Evolutionary conservation across 2,113 vertebrate species (phyloP), one percentile per base, ranked within the genome.

Genomic region (Scomber scombrus): DNA sequence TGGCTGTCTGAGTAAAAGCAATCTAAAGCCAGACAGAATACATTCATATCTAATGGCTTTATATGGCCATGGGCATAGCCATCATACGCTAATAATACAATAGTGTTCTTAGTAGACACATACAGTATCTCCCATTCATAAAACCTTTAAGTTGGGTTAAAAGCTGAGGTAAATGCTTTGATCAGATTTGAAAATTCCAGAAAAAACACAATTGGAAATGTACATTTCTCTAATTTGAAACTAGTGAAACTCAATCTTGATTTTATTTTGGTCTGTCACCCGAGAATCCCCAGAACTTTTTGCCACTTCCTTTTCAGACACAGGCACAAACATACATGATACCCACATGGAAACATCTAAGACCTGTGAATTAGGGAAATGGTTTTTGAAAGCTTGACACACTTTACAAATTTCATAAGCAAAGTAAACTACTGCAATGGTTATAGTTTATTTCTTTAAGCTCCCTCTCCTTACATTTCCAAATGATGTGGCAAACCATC

Each of bases 41-140:
- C 34, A 40, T 40, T 40, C 9, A 2, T 40, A 9, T 40, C 8
- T 40, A 40, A 40, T 40, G 34, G 34, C n/a, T 68, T 16, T 43
- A 11, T 43, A 21, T 68, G 45, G 50, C 21, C 45, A 47, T 18
- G 3, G 15, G 34, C 34, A 40, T 40, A 9, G 34, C n/a, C 23
- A 68, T 61, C 55, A 12, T 40, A 57, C n/a, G 23, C n/a, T 11
- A 71, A 14, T 51, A 46, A 80, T 70, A 23, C 23, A 56, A 13
- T 49, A 79, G 50, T 71, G 56, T 71, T 88, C 55, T 72, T 57
- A 77, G 80, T 86, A 80, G 82, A 79, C 43, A 63, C 56, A 63
- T 61, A 77, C 9, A 40, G 5, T 40, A 34, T 40, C 58, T 49
- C 45, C 29, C 4, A 11, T 14, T 21, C 19, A 73, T 10, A 16